A percentile compares a stretch with the other conserved stretches of the same genome.
Conservation (phyloP, 2,888 invertebrate species). For the Metalampra italica region DNA sequence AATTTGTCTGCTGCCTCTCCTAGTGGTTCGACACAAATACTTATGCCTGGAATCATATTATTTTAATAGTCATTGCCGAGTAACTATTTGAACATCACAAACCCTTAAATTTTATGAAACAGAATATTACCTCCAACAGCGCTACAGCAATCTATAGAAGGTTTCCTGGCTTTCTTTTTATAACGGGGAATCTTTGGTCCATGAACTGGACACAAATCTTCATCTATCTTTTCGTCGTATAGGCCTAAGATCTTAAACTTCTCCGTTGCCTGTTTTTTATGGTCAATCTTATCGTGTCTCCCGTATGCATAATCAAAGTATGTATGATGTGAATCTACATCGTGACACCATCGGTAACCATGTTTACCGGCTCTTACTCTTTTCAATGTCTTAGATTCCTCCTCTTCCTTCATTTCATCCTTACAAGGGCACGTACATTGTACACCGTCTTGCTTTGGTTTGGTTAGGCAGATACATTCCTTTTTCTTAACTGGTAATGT, state of each 20-base stretch:
- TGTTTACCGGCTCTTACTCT: slow-evolving; percentile 53
- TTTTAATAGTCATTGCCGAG: not conserved
- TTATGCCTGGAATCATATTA: slow-evolving; percentile 49
- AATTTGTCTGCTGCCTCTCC: slow-evolving; percentile 74
- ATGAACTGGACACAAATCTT: slow-evolving; percentile 34
- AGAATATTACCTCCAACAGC: slow-evolving; percentile 57
- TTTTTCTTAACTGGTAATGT: slow-evolving; percentile 23
- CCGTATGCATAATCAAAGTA: slow-evolving; percentile 63
- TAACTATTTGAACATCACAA: not conserved
- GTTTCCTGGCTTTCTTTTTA: slow-evolving; percentile 45
- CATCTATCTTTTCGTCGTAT: slow-evolving; percentile 26
- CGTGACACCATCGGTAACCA: slow-evolving; percentile 64
- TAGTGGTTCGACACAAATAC: slow-evolving; percentile 61
- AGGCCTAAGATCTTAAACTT: slow-evolving; percentile 54
- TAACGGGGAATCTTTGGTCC: slow-evolving; percentile 39
- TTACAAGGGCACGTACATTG: slow-evolving; percentile 40
- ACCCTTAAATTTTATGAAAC: not conserved
- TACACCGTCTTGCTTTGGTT: slow-evolving; percentile 21
- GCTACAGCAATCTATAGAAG: slow-evolving; percentile 68
- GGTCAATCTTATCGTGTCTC: slow-evolving; percentile 48
- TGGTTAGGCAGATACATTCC: slow-evolving; percentile 47
- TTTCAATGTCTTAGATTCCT: slow-evolving; percentile 40
- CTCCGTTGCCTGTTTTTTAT: slow-evolving; percentile 34
- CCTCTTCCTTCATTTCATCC: slow-evolving; percentile 7
- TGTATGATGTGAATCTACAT: slow-evolving; percentile 61